These are phyloP conservation scores for Phrynocephalus forsythii DNA, from an alignment of 2,797 vertebrate species.

Conservation along the genomic window DNA sequence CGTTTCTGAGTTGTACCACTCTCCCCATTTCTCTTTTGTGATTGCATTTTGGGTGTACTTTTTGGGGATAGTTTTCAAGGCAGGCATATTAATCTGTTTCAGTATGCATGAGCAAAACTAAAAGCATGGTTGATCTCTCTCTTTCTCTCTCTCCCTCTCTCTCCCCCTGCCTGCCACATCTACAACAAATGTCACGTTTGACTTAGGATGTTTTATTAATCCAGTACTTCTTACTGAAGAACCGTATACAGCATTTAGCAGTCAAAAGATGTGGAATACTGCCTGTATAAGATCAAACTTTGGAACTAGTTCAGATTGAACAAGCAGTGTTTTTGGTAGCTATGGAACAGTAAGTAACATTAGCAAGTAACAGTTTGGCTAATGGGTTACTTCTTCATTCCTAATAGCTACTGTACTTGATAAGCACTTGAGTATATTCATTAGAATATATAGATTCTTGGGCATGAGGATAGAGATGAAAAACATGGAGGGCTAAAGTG, in stretches of 20 bases:
- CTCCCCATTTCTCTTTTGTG: no score
- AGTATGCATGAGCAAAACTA: no score
- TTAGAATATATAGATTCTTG: neutral
- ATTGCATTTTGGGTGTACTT: no score
- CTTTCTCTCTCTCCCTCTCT: neutral
- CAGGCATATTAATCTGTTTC: no score
- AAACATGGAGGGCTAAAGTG: neutral
- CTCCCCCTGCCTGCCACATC: neutral
- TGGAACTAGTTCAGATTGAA: neutral
- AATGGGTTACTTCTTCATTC: neutral
- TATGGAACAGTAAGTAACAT: neutral
- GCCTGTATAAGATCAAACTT: neutral
- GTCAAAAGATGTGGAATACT: neutral
- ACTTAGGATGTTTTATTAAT: neutral
- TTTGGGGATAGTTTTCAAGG: no score
- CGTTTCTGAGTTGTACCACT: no score
- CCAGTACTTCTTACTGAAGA: neutral
- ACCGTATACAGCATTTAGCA: neutral
- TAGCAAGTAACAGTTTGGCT: neutral
- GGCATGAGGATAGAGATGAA: neutral
- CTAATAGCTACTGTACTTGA: neutral
- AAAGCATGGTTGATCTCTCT: neutral
- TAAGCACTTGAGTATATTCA: neutral
- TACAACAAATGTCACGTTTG: neutral
- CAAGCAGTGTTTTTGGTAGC: neutral